A percentile compares a stretch with the other conserved stretches of the same genome.
phyloP scores from a whole-genome alignment of 2,888 invertebrate species.

The Euzophera pinguis region DNA sequence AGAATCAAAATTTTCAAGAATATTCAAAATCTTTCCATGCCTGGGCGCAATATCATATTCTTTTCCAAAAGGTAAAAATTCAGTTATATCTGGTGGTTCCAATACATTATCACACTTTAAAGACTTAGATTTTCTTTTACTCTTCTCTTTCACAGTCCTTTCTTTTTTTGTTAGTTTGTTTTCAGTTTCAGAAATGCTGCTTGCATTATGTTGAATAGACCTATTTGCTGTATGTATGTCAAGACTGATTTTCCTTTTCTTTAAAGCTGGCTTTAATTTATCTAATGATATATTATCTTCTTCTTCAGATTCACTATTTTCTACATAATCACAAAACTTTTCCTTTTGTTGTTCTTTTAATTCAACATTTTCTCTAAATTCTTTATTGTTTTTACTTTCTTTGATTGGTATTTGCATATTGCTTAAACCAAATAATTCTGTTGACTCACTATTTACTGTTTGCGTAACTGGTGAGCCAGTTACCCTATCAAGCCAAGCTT shows the following conservation, averaged over 20 bases:
- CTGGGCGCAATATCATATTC: conserved; percentile 57
- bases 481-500: conserved; percentile 68
- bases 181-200: not conserved
- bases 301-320: conserved; percentile 85
- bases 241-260: conserved; percentile 65
- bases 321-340: conserved; percentile 81
- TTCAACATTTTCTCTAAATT: conserved; percentile 45
- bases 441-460: conserved; percentile 14
- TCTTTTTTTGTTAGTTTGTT: conserved; percentile 18
- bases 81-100: conserved; percentile 63
- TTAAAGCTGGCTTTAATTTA: conserved; percentile 79
- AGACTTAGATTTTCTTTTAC: conserved; percentile 21
- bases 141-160: conserved; percentile 11
- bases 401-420: conserved; percentile 43
- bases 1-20: conserved; percentile 30
- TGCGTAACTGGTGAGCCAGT: conserved; percentile 51
- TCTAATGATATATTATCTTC: conserved; percentile 53
- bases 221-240: conserved; percentile 14
- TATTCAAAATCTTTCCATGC: conserved; percentile 46
- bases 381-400: conserved; percentile 23
- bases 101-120: conserved; percentile 37
- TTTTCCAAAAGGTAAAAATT: conserved; percentile 62
- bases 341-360: conserved; percentile 38
- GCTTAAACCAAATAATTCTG: conserved; percentile 56
- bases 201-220: conserved; percentile 15